Evolutionary conservation across 37 sponge, comb jelly and placozoan species (phyloP).

Genomic region (Spongia lamella): DNA sequence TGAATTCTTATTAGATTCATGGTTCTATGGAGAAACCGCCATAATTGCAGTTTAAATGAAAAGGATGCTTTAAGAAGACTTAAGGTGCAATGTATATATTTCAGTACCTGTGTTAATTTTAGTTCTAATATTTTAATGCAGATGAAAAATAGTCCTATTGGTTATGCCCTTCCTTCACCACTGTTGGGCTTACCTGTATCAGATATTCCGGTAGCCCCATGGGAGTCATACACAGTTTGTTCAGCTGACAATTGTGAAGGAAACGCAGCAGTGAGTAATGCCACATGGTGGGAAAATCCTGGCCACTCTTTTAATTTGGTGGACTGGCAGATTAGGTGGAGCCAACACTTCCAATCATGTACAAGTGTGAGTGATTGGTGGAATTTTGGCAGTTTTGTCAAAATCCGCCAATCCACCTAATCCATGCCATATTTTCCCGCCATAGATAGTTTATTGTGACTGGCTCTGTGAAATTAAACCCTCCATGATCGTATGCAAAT

Average conservation of each 20-base stretch:
- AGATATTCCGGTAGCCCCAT: slow-evolving; percentile 53
- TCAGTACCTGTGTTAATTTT: no score
- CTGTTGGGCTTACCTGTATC: slow-evolving; percentile 27
- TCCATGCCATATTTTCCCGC: no score
- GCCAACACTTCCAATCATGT: no score
- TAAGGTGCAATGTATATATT: no score
- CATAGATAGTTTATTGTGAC: no score
- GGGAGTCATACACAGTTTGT: slow-evolving; percentile 56
- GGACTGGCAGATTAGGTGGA: no score
- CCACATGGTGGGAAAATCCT: background rate
- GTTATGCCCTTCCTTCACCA: slow-evolving; percentile 59
- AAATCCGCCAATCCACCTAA: no score
- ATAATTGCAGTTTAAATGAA: background rate
- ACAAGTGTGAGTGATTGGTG: background rate
- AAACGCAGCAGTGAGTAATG: slow-evolving; percentile 11
- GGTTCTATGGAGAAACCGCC: slow-evolving; percentile 45
- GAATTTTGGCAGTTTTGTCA: background rate
- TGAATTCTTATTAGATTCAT: slow-evolving; percentile 28
- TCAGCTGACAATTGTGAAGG: slow-evolving; percentile 22
- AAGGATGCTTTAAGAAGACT: no score
- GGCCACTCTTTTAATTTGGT: background rate
- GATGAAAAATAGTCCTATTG: slow-evolving; percentile 21
- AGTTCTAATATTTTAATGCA: no score
- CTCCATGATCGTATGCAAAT: no score
- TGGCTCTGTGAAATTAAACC: no score